Conservation (phyloP, 1,140 invertebrate genomes). For the Danaus melanippus region DNA sequence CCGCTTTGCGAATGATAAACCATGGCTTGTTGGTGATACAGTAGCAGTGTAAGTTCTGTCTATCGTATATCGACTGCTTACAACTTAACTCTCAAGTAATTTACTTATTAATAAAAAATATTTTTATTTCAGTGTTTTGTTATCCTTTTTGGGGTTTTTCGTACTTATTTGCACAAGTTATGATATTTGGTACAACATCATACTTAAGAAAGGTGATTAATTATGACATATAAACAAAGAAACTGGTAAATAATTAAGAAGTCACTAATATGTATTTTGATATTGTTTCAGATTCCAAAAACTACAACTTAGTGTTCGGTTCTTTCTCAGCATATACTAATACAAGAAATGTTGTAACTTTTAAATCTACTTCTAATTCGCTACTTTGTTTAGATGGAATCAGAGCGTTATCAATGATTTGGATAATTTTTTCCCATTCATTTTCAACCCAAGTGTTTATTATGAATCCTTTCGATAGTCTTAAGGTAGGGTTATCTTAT, state of each 20-base stretch:
- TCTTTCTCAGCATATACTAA: slow-evolving; percentile 54
- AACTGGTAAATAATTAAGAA: neutral
- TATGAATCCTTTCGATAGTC: slow-evolving; percentile 6
- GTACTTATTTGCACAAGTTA: slow-evolving; percentile 38
- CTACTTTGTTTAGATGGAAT: slow-evolving; percentile 73
- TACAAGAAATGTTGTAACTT: slow-evolving; percentile 34
- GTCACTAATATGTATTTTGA: neutral
- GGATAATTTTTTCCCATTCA: slow-evolving; percentile 74
- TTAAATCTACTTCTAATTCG: slow-evolving; percentile 25
- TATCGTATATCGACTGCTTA: too few relatives aligned
- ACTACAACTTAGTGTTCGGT: slow-evolving; percentile 23
- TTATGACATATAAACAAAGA: neutral
- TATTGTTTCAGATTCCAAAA: slow-evolving; percentile 27
- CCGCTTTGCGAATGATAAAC: slow-evolving; percentile 16
- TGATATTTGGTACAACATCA: slow-evolving; percentile 27
- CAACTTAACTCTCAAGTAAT: too few relatives aligned
- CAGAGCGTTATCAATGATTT: slow-evolving; percentile 76
- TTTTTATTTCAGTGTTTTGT: slow-evolving; percentile 30
- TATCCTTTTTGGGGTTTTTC: slow-evolving; percentile 22
- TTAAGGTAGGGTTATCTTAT: too few relatives aligned
- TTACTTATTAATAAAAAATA: neutral
- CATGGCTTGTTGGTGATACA: slow-evolving; percentile 9
- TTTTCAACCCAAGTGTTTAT: slow-evolving; percentile 23
- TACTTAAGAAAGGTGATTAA: slow-evolving; percentile 28
- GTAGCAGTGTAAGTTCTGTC: slow-evolving; percentile 10